Percentiles rank a stretch among this genome's conserved stretches.
These are phyloP conservation scores for Callyntrura guangdongensis DNA, from an alignment of 2,888 invertebrate genomes.

Conservation along the genomic window DNA sequence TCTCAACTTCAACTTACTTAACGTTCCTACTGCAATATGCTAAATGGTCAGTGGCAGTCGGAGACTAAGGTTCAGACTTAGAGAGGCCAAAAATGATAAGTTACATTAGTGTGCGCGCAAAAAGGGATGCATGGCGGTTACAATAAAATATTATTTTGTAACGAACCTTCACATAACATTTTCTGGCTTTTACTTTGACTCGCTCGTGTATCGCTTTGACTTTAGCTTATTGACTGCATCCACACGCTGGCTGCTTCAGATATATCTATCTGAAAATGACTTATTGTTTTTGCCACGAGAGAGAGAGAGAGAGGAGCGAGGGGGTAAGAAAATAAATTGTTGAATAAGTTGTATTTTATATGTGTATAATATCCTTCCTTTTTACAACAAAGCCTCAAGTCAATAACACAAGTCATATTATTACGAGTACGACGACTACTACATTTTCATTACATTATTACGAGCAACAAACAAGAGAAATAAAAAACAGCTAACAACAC, in stretches of 20 bases:
- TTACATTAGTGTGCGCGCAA: background rate
- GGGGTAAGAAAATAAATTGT: conserved; percentile 34
- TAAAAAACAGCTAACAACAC: conserved; percentile 65
- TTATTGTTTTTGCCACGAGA: conserved; percentile 24
- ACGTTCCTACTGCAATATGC: conserved; percentile 60
- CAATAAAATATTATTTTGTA: conserved; percentile 20
- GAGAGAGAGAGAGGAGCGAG: background rate
- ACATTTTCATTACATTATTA: conserved; percentile 60
- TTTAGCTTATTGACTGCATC: conserved; percentile 11
- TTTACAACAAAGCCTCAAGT: conserved; percentile 25
- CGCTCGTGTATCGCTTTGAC: no score
- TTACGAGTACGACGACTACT: conserved; percentile 19
- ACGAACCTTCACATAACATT: conserved; percentile 22
- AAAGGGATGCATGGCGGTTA: conserved; percentile 18
- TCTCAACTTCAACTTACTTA: background rate
- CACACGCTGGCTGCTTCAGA: background rate
- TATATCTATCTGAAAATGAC: conserved; percentile 38
- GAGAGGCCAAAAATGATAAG: conserved; percentile 4
- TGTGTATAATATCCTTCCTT: conserved; percentile 36
- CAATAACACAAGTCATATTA: conserved; percentile 24
- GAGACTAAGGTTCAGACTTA: background rate
- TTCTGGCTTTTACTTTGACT: background rate
- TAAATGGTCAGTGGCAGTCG: conserved; percentile 53
- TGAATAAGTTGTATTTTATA: conserved; percentile 49
- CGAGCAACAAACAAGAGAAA: conserved; percentile 76